phyloP scores from a whole-genome alignment of 2,797 vertebrate species.

The Helicolenus hilgendorfi region DNA sequence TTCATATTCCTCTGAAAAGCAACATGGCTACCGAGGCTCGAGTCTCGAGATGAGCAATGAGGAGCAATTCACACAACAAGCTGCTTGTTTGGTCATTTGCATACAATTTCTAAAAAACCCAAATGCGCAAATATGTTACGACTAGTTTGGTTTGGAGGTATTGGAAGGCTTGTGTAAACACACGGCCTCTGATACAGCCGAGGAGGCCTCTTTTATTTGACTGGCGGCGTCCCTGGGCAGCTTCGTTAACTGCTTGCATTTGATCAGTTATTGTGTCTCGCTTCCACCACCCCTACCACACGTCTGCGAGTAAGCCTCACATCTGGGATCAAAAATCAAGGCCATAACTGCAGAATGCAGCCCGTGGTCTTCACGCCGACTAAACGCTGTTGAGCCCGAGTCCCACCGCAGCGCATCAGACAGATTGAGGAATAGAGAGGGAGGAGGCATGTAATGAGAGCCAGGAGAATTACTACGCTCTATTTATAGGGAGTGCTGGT shows the following conservation, averaged over 20 bases:
- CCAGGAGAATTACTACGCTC: slow-evolving; percentile 80
- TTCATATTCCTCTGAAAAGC: slow-evolving; percentile 86
- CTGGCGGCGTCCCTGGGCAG: slow-evolving; percentile 39
- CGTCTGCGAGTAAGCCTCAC: slow-evolving; percentile 51
- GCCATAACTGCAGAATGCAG: slow-evolving; percentile 69
- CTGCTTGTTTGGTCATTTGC: slow-evolving; percentile 71
- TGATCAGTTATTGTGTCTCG: slow-evolving; percentile 71
- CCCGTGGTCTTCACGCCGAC: slow-evolving; percentile 79
- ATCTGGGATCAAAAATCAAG: slow-evolving; percentile 81
- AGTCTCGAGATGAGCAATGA: slow-evolving; percentile 71
- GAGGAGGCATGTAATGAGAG: slow-evolving; percentile 85
- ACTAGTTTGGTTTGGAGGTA: slow-evolving; percentile 20
- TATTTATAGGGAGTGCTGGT: slow-evolving; percentile 75
- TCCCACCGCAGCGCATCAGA: slow-evolving; percentile 77
- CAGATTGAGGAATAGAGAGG: slow-evolving; percentile 74
- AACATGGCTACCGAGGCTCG: slow-evolving; percentile 80
- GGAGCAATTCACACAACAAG: slow-evolving; percentile 64
- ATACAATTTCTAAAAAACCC: slow-evolving; percentile 46
- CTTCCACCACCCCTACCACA: background rate
- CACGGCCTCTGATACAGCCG: slow-evolving; percentile 17
- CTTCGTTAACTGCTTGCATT: slow-evolving; percentile 68
- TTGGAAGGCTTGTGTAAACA: slow-evolving; percentile 18
- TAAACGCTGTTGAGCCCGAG: slow-evolving; percentile 76
- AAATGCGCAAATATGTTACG: slow-evolving; percentile 34
- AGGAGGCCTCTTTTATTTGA: slow-evolving; percentile 44